Conservation (phyloP, 2,888 invertebrate species). For the Dicranocentrus wangi region DNA sequence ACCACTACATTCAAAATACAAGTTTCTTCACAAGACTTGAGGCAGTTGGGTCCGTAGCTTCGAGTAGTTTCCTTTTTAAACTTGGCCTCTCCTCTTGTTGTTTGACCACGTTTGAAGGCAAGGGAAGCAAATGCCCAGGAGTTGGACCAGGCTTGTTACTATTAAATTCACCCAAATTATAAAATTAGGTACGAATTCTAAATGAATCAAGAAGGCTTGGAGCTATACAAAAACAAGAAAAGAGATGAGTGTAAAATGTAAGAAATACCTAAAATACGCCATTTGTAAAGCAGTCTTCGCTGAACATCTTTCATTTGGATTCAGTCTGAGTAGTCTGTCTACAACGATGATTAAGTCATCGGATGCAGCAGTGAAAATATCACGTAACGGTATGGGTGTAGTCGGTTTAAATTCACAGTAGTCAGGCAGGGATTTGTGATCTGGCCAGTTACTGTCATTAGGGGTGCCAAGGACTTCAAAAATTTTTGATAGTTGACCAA, state of each 20-base stretch:
- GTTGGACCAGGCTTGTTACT: constrained; percentile 92
- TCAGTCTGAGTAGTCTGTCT: constrained; percentile 84
- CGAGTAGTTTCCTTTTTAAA: constrained; percentile 85
- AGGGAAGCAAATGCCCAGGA: constrained; percentile 86
- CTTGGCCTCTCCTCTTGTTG: constrained; percentile 80
- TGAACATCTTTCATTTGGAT: constrained; percentile 87
- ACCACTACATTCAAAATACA: too few relatives aligned
- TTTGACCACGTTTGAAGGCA: constrained; percentile 80
- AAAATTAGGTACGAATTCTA: too few relatives aligned
- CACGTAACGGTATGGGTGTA: constrained; percentile 86
- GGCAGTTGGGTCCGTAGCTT: constrained; percentile 78
- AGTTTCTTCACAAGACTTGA: constrained; percentile 69
- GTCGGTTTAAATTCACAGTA: constrained; percentile 90
- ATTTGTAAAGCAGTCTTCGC: constrained; percentile 90
- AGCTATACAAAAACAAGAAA: too few relatives aligned
- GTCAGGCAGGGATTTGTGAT: constrained; percentile 79
- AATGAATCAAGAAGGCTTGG: too few relatives aligned
- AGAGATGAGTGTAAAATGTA: neutral
- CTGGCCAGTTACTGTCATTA: constrained; percentile 92
- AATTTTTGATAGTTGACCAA: constrained; percentile 96
- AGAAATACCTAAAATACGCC: constrained; percentile 85
- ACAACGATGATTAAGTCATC: constrained; percentile 92
- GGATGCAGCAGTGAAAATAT: constrained; percentile 95
- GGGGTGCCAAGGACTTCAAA: constrained; percentile 97
- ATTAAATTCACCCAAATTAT: neutral